Percentiles rank a stretch among this genome's conserved stretches.
Evolutionary conservation across 2,888 invertebrate genomes (phyloP).

Genomic region (Glaucopsyche alexis): DNA sequence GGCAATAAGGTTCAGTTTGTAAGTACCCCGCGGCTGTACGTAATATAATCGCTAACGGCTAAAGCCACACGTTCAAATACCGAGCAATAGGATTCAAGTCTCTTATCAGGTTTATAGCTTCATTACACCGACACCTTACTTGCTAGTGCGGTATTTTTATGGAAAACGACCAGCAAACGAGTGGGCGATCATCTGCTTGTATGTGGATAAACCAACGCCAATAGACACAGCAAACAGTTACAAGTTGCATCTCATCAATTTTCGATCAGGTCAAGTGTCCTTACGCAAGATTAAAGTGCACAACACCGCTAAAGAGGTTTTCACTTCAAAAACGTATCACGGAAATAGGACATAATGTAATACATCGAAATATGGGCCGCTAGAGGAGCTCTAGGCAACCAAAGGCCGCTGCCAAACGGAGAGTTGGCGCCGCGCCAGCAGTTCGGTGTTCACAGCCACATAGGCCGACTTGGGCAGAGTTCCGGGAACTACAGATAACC

Average conservation of each 20-base stretch:
- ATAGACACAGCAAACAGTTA: too few relatives aligned
- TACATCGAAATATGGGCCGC: background rate
- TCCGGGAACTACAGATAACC: slow-evolving; percentile 11
- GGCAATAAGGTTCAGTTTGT: background rate
- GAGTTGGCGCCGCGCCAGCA: slow-evolving; percentile 4
- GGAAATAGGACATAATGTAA: background rate
- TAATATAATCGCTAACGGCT: background rate
- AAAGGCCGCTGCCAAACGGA: slow-evolving; percentile 9
- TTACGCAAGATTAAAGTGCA: too few relatives aligned
- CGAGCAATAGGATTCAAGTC: background rate
- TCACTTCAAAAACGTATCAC: background rate
- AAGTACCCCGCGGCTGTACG: background rate
- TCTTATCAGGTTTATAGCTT: background rate
- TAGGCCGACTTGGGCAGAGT: background rate
- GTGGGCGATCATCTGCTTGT: background rate
- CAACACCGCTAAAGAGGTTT: too few relatives aligned
- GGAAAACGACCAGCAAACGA: background rate
- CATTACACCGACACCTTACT: background rate
- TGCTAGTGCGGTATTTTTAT: background rate
- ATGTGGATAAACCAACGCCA: too few relatives aligned
- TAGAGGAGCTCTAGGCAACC: background rate
- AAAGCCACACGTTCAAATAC: background rate
- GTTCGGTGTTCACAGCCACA: background rate
- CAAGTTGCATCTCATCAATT: too few relatives aligned
- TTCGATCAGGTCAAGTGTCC: too few relatives aligned